Conservation (phyloP, 2,113 vertebrate species). For the Peromyscus californicus region DNA sequence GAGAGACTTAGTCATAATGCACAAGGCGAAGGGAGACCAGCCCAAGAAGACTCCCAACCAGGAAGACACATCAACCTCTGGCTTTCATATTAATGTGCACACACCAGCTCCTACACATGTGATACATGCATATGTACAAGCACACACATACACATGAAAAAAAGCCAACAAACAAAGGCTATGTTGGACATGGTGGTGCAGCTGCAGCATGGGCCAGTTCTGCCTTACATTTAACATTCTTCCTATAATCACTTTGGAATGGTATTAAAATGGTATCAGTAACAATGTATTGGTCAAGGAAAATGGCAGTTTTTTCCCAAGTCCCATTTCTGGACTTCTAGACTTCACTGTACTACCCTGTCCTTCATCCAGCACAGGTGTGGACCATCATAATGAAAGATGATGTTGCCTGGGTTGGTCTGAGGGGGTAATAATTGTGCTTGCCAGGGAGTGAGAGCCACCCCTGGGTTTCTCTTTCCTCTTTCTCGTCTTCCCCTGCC, state of each 20-base stretch:
- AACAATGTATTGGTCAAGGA: not conserved
- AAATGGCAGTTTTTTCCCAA: conserved; percentile 18
- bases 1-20: too few relatives aligned
- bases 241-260: not conserved
- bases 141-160: not conserved
- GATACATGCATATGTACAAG: not conserved
- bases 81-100: not conserved
- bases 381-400: not conserved
- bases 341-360: not conserved
- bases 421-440: not conserved
- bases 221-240: not conserved
- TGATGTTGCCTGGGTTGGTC: not conserved
- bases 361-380: not conserved
- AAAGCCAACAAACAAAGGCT: not conserved
- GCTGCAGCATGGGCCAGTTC: not conserved
- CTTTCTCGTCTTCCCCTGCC: not conserved
- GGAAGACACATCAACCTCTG: not conserved
- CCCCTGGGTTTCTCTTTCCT: not conserved
- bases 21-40: not conserved
- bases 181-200: not conserved
- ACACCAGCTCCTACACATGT: not conserved
- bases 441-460: not conserved
- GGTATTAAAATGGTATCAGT: conserved; percentile 1
- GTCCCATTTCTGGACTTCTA: not conserved
- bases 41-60: not conserved